Conservation (phyloP, 23 tunicate genomes). For the Halocynthia roretzi region DNA sequence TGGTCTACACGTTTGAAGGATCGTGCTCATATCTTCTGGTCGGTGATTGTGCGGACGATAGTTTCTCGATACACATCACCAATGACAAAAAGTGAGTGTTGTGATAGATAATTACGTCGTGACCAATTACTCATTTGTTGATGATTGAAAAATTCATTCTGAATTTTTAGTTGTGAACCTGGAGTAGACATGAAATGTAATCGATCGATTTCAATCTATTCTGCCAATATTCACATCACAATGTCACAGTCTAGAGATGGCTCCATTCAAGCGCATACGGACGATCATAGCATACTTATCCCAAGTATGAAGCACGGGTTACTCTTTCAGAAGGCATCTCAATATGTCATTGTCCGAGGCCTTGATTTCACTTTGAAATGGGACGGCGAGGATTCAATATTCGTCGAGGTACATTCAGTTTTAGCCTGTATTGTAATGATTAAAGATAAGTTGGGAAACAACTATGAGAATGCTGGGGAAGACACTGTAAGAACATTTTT, state of each 20-base stretch:
- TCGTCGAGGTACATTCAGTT: slow-evolving; percentile 1
- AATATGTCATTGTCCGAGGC: slow-evolving; percentile 12
- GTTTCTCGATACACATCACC: slow-evolving; percentile 8
- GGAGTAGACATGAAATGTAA: not conserved
- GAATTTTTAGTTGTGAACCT: too few relatives aligned
- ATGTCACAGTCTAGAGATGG: slow-evolving; percentile 1
- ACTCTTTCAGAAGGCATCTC: slow-evolving; percentile 11
- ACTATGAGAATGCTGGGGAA: too few relatives aligned
- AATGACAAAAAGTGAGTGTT: slow-evolving; percentile 13
- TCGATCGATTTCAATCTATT: not conserved
- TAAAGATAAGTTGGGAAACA: too few relatives aligned
- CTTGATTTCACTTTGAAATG: slow-evolving; percentile 4
- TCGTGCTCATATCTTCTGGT: slow-evolving; percentile 6
- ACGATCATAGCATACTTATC: slow-evolving; percentile 1
- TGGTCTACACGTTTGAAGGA: slow-evolving; percentile 19
- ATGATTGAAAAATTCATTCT: not conserved
- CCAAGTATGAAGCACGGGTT: slow-evolving; percentile 11
- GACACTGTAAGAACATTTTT: too few relatives aligned
- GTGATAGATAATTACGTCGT: not conserved
- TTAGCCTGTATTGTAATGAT: not conserved
- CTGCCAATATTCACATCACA: not conserved
- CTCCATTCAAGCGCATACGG: not conserved
- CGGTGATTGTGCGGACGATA: slow-evolving; percentile 20
- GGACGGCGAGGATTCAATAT: slow-evolving; percentile 14
- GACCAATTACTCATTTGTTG: too few relatives aligned